phyloP scores from a whole-genome alignment of 2,797 vertebrate species.

The Sebastes melanostomus region DNA sequence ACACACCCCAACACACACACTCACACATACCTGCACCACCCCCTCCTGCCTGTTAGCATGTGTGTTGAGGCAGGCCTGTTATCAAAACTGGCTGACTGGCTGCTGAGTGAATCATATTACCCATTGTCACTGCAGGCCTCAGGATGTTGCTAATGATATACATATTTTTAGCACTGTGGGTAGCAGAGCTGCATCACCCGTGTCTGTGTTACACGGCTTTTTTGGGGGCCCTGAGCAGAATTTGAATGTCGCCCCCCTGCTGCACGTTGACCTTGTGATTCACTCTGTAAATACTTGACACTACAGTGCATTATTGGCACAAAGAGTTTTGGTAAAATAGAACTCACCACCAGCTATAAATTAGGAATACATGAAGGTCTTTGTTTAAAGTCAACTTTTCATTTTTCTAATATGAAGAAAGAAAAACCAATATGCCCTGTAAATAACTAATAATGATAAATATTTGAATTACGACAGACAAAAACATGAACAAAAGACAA shows the following conservation, averaged over 20 bases:
- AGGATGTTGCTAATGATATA: conserved; percentile 36
- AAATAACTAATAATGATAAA: background rate
- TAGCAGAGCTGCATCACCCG: background rate
- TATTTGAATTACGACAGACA: background rate
- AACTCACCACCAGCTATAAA: background rate
- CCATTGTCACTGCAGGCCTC: conserved; percentile 26
- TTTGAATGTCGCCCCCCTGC: background rate
- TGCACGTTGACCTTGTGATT: background rate
- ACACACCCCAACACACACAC: background rate
- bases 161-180: conserved; percentile 17
- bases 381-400: background rate
- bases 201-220: background rate
- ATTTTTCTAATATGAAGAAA: background rate
- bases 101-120: conserved; percentile 41
- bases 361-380: background rate
- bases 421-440: background rate
- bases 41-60: background rate
- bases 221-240: background rate
- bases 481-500: background rate
- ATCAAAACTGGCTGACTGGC: conserved; percentile 28
- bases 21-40: background rate
- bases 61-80: conserved; percentile 40
- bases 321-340: background rate
- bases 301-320: background rate
- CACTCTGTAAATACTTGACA: background rate